A percentile compares a stretch with the other conserved stretches of the same genome.
These are phyloP conservation scores for Mormyrus proboscirostris DNA, from an alignment of 2,797 vertebrate genomes.

Conservation along the genomic window DNA sequence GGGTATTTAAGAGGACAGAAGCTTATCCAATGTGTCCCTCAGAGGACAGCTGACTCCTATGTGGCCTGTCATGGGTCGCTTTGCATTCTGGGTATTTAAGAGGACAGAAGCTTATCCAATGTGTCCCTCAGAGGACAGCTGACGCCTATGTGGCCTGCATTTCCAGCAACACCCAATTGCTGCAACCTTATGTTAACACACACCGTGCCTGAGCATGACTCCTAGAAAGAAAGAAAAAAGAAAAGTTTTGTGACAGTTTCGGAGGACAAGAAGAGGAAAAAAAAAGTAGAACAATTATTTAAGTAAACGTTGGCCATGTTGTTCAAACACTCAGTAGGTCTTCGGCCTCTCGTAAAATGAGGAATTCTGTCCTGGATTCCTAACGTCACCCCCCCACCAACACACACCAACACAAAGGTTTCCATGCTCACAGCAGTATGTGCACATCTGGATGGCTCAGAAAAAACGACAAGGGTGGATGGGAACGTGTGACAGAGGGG, in stretches of 20 bases:
- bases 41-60: not conserved
- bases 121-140: not conserved
- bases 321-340: conserved; percentile 18
- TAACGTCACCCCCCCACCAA: not conserved
- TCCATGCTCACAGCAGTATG: not conserved
- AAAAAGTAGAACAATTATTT: not conserved
- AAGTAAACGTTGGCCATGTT: conserved; percentile 18
- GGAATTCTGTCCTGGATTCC: not conserved
- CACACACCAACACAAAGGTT: not conserved
- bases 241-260: conserved; percentile 2
- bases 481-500: not conserved
- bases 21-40: not conserved
- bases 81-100: not conserved
- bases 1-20: not conserved
- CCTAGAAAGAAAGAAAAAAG: not conserved
- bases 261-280: not conserved
- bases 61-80: not conserved
- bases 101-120: not conserved
- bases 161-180: not conserved
- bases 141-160: not conserved
- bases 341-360: conserved; percentile 2
- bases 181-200: not conserved
- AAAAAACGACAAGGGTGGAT: not conserved
- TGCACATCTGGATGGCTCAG: conserved; percentile 13
- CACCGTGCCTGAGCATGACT: not conserved